phyloP scores from a whole-genome alignment of 2,888 invertebrate species.

The Schizaphis graminum region DNA sequence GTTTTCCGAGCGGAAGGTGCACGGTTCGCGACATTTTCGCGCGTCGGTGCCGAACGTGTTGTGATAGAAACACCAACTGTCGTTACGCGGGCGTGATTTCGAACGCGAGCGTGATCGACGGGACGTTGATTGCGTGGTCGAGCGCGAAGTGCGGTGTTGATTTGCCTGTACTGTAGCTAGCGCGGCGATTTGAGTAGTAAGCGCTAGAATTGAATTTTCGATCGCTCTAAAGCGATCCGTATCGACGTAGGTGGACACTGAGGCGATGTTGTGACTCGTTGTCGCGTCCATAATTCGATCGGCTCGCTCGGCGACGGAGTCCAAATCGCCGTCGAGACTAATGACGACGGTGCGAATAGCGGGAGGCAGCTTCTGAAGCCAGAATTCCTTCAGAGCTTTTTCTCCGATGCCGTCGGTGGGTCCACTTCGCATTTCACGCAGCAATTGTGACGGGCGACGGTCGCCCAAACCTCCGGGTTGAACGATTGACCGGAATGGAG shows the following conservation, averaged over 20 bases:
- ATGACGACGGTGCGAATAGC: background rate
- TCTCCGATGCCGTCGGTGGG: background rate
- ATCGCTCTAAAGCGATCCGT: background rate
- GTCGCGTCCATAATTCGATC: background rate
- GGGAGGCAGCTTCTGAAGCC: background rate
- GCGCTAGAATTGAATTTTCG: background rate
- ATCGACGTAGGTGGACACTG: too few species aligned
- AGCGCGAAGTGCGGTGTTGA: background rate
- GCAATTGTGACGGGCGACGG: background rate
- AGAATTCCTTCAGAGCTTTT: background rate
- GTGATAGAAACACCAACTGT: background rate
- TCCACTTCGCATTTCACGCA: background rate
- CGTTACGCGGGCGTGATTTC: background rate
- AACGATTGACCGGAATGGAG: background rate
- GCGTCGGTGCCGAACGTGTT: background rate
- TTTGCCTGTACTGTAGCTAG: background rate
- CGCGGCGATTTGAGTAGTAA: background rate
- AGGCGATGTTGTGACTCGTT: background rate
- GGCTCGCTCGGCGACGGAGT: background rate
- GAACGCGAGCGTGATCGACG: background rate
- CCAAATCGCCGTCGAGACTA: background rate
- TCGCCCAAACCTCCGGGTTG: background rate
- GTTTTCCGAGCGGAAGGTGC: background rate
- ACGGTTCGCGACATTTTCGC: background rate
- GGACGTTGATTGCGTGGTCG: background rate